Evolutionary conservation across 1,140 invertebrate species (phyloP), one percentile per base, ranked within the genome.

Genomic region (Carposina sasakii): DNA sequence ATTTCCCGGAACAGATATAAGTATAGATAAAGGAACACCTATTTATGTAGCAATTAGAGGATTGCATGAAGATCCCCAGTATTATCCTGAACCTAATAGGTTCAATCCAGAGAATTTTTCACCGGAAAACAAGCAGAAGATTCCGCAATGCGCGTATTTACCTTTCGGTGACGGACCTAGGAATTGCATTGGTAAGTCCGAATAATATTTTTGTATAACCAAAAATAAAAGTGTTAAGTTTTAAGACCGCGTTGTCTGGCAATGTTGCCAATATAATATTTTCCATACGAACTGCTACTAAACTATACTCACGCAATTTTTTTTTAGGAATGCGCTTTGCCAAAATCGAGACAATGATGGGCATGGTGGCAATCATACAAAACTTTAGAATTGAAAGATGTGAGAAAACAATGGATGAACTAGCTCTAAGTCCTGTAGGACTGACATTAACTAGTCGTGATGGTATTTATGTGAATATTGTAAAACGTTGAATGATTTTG

Each of bases 161-260:
- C 36, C 36, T 3, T 39, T 39, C 22, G 36, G 36, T 1, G 36
- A 39, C 8, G 36, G 36, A 22, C 36, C 36, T 12, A 20, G 36
- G 17, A 39, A 39, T 22, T 39, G 36, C 10, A 39, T 39, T 12
- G 36, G 36, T 39, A 21, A 21, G 20, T 6, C 24, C 6, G 6
- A 6, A 6, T 28, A 28, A 28, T 28, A 6, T 28, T 28, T 6
- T 5, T 28, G 12, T 28, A 28, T 28, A 6, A 6, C 12, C 24
- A 28, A 12, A 6, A 12, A 12, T 12, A 28, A 12, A 6, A 28
- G 6, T 28, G 6, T 28, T 28, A 6, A 12, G 6, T 28, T 28
- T 6, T 6, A 28, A 6, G 24, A 6, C 6, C 24, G 24, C 24
- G 6, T 6, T 28, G 24, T 26, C 24, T 26, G 24, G 24, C 5